These are phyloP conservation scores for Ondatra zibethicus DNA, from an alignment of 2,113 vertebrate genomes.

Conservation along the genomic window DNA sequence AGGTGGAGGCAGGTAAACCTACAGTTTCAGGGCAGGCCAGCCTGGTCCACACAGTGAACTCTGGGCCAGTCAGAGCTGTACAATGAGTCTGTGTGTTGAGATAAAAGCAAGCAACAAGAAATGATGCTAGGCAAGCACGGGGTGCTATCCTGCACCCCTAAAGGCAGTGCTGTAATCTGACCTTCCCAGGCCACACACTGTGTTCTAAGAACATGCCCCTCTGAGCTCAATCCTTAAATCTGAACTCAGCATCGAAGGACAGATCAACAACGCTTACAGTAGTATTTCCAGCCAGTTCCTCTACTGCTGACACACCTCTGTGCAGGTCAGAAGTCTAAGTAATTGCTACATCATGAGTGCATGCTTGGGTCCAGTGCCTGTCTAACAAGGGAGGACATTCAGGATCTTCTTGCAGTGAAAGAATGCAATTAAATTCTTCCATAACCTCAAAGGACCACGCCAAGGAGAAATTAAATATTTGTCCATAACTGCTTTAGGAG, in stretches of 20 bases:
- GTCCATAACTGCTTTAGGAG: neutral
- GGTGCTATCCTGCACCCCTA: neutral
- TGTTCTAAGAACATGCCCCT: neutral
- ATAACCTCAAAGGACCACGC: neutral
- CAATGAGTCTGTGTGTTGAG: neutral
- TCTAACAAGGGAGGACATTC: neutral
- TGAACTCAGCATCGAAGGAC: conserved; percentile 18
- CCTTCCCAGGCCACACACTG: neutral
- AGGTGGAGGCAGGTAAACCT: neutral
- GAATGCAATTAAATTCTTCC: neutral
- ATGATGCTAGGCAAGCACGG: too few species aligned
- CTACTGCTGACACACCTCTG: neutral
- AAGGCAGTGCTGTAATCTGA: neutral
- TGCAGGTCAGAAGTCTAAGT: neutral
- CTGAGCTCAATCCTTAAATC: conserved; percentile 1
- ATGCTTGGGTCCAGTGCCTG: neutral
- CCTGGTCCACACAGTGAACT: neutral
- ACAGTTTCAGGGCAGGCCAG: neutral
- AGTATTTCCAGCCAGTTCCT: neutral
- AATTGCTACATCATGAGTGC: neutral
- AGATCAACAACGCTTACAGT: neutral
- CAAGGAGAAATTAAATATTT: neutral
- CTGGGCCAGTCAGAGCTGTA: neutral
- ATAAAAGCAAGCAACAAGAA: neutral
- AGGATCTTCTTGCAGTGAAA: conserved; percentile 5